Evolutionary conservation across 2,113 vertebrate species (phyloP), one percentile per base, ranked within the genome.

Genomic region (Cyanoderma ruficeps): DNA sequence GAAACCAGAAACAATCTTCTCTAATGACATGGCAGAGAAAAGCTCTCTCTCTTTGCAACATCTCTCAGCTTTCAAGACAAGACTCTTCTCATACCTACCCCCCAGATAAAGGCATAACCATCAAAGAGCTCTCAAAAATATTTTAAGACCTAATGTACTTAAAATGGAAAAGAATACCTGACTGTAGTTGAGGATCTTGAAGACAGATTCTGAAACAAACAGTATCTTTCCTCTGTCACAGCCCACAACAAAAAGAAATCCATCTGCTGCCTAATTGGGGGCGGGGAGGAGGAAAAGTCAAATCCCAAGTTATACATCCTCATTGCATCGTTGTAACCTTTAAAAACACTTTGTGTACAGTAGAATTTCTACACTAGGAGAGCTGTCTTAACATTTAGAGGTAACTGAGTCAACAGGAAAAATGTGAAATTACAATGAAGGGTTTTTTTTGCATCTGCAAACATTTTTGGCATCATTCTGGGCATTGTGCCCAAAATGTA

Each of bases 141-240:
- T 90, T 79, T 63, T 80, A 49, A 79, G 55, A 55, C 22, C 55
- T 63, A 70, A 35, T 5, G 50, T 46, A 95, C 31, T 83, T 83
- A 81, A 93, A 88, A 83, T 35, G 70, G 60, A 59, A 68, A 97
- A 83, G 91, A 98, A 83, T 98, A 99, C 99, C 99, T 99, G 99
- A 94, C 98, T 99, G 96, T 99, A 99, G 98, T 99, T 99, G 94
- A 99, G 99, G 90, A 99, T 99, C 98, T 99, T 99, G 98, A 99
- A 99, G 88, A 99, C 99, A 1, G 99, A 99, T 98, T 99, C 99
- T 30, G 99, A 99, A 91, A 99, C 99, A 74, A 99, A 99, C 60
- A 99, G 98, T 90, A 99, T 99, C 97, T 99, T 99, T 79, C 99
- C 99, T 89, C 99, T 99, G 97, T 99, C 99, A 90, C 99, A 99